A percentile compares a stretch with the other conserved stretches of the same genome.
Evolutionary conservation across 2,113 vertebrate species (phyloP).

Genomic region (Callorhinus ursinus): DNA sequence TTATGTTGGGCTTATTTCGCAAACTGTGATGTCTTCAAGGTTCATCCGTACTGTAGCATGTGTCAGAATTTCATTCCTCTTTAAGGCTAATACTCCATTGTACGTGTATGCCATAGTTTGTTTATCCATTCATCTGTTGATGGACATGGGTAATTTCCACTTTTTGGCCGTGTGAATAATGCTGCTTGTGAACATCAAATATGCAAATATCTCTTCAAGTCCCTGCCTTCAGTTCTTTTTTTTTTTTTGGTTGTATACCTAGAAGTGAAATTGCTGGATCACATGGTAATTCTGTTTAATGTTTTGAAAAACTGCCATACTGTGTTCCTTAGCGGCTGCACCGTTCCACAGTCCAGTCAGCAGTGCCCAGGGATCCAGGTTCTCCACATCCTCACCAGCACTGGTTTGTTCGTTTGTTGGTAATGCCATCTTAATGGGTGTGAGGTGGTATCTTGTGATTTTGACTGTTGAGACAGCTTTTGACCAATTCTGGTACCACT

Average conservation of each 20-base stretch:
- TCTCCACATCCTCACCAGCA: background rate
- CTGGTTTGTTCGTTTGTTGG: background rate
- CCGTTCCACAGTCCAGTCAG: background rate
- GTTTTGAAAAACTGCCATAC: background rate
- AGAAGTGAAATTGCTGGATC: background rate
- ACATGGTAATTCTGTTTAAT: background rate
- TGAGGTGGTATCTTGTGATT: background rate
- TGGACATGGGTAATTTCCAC: background rate
- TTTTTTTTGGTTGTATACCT: background rate
- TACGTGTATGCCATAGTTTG: background rate
- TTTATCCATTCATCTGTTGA: background rate
- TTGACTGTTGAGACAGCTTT: background rate
- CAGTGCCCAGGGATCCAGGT: too few species aligned
- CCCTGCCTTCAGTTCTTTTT: background rate
- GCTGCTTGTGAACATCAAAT: background rate
- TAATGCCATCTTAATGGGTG: background rate
- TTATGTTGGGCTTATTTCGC: background rate
- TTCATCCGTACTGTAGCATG: background rate
- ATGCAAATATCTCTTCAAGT: background rate
- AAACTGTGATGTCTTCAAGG: background rate
- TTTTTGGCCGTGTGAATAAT: background rate
- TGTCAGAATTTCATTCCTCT: background rate
- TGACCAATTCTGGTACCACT: background rate
- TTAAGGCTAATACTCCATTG: too few species aligned
- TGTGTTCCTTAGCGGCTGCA: background rate